phyloP scores from a whole-genome alignment of 2,888 invertebrate species.

The Ariolimax columbianus region DNA sequence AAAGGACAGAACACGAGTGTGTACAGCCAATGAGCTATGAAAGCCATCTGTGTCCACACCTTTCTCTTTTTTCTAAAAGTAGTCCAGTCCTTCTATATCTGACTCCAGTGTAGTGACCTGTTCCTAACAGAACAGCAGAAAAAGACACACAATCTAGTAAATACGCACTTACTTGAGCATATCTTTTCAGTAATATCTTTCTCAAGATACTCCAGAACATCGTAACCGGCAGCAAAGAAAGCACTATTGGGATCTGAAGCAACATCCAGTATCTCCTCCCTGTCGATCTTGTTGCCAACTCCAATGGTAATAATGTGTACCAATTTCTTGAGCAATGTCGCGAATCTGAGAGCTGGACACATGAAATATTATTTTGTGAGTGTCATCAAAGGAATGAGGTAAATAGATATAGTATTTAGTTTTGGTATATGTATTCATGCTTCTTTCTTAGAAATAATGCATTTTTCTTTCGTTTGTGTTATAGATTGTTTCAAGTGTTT shows the following conservation, averaged over 20 bases:
- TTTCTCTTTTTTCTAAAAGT: background rate
- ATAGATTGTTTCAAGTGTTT: no score
- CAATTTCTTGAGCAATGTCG: background rate
- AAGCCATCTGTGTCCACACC: background rate
- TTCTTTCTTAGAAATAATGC: no score
- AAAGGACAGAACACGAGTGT: background rate
- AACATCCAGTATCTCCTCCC: background rate
- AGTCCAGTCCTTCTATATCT: no score
- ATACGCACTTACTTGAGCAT: no score
- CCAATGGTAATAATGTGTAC: background rate
- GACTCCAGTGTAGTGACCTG: no score
- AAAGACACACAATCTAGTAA: no score
- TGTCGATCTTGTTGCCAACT: background rate
- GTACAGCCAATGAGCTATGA: background rate
- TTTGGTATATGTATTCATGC: no score
- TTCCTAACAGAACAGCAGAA: no score
- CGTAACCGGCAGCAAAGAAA: background rate
- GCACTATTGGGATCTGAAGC: background rate
- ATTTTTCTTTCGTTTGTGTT: no score
- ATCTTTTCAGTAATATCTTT: no score
- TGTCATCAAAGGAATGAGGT: no score
- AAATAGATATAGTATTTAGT: no score
- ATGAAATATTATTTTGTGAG: background rate
- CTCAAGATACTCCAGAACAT: background rate
- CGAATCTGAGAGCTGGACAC: background rate